Evolutionary conservation across 2,888 invertebrate genomes (phyloP), one percentile per base, ranked within the genome.

Genomic region (Hirtodrosophila confusa): DNA sequence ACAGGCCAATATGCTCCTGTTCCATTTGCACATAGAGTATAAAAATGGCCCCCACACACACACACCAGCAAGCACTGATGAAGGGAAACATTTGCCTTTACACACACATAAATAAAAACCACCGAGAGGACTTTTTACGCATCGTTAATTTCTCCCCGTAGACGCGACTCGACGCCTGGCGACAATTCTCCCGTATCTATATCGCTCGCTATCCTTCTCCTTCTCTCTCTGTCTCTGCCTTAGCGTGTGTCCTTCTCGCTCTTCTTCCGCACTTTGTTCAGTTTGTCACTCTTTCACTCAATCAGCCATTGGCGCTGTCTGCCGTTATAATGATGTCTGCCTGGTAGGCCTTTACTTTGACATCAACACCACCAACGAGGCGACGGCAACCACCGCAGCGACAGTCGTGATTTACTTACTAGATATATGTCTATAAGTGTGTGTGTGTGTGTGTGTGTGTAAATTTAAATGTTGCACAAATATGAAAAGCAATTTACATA

Each of bases 401-500:
- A 17, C 17, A 17, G 17, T 17, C 56, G 76, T 74, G 73, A 74
- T 74, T 74, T 74, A 74, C 72, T 76, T 66, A 76, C 72, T 31
- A 31, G 5, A 27, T 31, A 31, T 31, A 7, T 31, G 7, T 31
- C 67, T 31, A 31, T 0, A 27, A 6, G 7, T 31, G 31, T 31
- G 45, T 45, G 40, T 45, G n/a, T 37, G 43, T 70, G 10, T 47
- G 63, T 48, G 51, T 69, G 68, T 68, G 76, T 82, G 62, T 66
- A 74, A 74, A 85, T 88, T 88, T 88, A 85, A 85, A 85, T 85
- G 85, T 78, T 85, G 88, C 85, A 88, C 88, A 88, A 85, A 85
- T 85, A 85, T 85, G 88, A 88, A 88, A 85, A 85, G 86, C 86
- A 85, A 88, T 85, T 85, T 85, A 88, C 85, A 86, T 85, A 86